Base-by-base conservation (phyloP, 2,797 vertebrate genomes). In the Bovichtus variegatus region DNA sequence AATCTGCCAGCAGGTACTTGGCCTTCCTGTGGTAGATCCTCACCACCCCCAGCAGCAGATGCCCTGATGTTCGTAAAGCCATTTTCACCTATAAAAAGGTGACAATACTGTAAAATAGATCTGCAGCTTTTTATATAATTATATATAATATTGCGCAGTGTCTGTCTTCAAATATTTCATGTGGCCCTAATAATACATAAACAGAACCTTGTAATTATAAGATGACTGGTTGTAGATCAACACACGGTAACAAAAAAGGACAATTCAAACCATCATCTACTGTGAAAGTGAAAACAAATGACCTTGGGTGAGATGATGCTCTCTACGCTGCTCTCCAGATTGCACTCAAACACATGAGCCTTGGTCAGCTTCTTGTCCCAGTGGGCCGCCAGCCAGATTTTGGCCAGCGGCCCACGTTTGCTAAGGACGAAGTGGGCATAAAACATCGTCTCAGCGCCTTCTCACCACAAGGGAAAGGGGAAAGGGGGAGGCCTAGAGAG, bases 321-420 rank as follows among this genome's bases (percentile, higher is more conserved):
- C 83, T 98, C 97, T 92, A 98, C 97, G 0, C 97, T 98, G 95
- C 97, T 98, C 84, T 98, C 97, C 89, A 98, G 91, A 76, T 98
- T 98, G 93, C 97, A 98, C 87, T 98, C 97, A 74, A 98, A 98
- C 23, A 98, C 97, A 21, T 98, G 97, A 27, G 97, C 97, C 96
- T 98, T 98, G 90, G 97, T 98, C 84, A 98, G 92, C 88, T 98
- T 98, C 94, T 98, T 98, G 94, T 98, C 97, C 97, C 97, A 98
- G 82, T 98, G 97, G 94, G 97, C 97, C 79, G 97, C 97, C 76
- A 98, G 96, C 97, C 97, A 98, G 85, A 98, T 98, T 93, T 98
- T 98, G 95, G 97, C 97, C 89, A 98, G 95, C 69, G 97, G 97
- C 96, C 97, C 97, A 92, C 97, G 95, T 87, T 98, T 98, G 92